phyloP scores from a whole-genome alignment of 2,888 invertebrate genomes.

The Mystacides longicornis region DNA sequence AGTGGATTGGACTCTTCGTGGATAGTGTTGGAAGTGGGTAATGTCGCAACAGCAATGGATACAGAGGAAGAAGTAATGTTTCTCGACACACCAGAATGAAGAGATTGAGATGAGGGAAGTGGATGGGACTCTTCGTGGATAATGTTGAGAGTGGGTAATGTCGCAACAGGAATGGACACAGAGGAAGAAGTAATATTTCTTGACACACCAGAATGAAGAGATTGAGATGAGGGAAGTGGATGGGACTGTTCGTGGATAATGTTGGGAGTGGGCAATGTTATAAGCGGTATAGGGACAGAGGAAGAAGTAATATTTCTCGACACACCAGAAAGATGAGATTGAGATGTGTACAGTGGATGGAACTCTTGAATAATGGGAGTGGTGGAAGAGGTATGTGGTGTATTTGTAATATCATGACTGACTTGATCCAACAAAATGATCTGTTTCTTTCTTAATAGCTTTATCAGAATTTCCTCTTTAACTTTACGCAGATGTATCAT shows the following conservation, averaged over 20 bases:
- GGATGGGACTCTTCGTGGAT: slow-evolving; percentile 12
- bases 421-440: slow-evolving; percentile 32
- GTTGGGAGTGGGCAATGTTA: slow-evolving; percentile 12
- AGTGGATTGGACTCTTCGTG: no score
- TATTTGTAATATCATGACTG: slow-evolving; percentile 10
- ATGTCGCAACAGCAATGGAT: no score
- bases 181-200: slow-evolving; percentile 12
- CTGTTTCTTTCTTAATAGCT: slow-evolving; percentile 63
- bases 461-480: slow-evolving; percentile 71
- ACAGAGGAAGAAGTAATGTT: slow-evolving; percentile 12
- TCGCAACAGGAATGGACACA: slow-evolving; percentile 29
- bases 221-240: not conserved
- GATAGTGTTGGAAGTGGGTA: no score
- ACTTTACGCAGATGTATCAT: slow-evolving; percentile 74
- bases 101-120: no score
- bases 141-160: slow-evolving; percentile 12
- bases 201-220: not conserved
- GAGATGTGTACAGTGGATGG: no score
- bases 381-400: not conserved
- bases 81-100: not conserved
- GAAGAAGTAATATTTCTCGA: no score
- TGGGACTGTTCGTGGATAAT: slow-evolving; percentile 12
- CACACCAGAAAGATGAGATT: no score
- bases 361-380: no score
- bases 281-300: slow-evolving; percentile 30